These are phyloP conservation scores for Chrysopilus asiliformis DNA, from an alignment of 2,888 invertebrate genomes.

Conservation along the genomic window DNA sequence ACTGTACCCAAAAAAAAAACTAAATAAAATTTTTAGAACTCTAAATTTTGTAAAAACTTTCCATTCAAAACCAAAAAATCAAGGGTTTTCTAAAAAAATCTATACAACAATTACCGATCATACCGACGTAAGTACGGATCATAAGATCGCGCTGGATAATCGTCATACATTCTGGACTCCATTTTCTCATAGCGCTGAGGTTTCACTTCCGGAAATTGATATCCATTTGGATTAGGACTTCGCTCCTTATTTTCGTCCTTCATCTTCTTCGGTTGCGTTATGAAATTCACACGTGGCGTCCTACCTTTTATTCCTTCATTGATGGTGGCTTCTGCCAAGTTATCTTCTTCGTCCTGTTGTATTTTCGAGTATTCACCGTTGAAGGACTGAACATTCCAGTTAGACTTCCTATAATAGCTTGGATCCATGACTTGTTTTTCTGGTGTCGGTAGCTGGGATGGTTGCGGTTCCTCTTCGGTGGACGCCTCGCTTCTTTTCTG, in stretches of 20 bases:
- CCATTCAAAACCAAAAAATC: not conserved
- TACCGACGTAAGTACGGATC: conserved; percentile 33
- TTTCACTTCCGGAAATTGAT: too few relatives aligned
- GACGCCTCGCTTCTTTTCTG: conserved; percentile 17
- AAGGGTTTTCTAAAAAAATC: conserved; percentile 1
- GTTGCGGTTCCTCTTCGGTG: conserved; percentile 4
- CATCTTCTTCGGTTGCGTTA: conserved; percentile 44
- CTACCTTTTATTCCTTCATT: conserved; percentile 43
- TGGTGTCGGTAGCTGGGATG: conserved; percentile 17
- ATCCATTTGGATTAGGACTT: conserved; percentile 18
- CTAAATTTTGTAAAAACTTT: not conserved
- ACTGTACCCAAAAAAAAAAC: too few relatives aligned
- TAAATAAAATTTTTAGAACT: not conserved
- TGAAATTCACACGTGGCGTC: conserved; percentile 52
- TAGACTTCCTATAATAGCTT: conserved; percentile 44
- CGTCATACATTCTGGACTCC: conserved; percentile 18
- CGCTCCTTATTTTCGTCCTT: conserved; percentile 12
- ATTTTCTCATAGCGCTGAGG: conserved; percentile 12
- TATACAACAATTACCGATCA: conserved; percentile 25
- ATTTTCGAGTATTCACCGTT: conserved; percentile 28
- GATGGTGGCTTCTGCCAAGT: conserved; percentile 40
- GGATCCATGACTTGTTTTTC: conserved; percentile 35
- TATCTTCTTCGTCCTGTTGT: conserved; percentile 28
- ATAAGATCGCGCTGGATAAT: conserved; percentile 32
- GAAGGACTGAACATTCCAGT: conserved; percentile 48